phyloP scores from a whole-genome alignment of 2,113 vertebrate species.

The Istiophorus platypterus region DNA sequence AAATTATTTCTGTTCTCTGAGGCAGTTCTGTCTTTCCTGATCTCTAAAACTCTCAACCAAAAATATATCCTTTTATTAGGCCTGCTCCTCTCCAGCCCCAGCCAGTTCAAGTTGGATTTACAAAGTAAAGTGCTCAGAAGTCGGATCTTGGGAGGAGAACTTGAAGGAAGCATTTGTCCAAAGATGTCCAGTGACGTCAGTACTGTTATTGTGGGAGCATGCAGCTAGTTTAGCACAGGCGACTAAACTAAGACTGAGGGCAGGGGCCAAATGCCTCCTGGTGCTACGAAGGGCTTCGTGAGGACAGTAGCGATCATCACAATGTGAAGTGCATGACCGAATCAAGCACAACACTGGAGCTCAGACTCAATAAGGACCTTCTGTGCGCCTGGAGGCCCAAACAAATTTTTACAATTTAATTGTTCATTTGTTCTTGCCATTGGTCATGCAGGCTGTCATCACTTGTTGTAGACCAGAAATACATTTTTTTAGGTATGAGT shows the following conservation, averaged over 20 bases:
- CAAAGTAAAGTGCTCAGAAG: not conserved
- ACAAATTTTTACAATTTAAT: not conserved
- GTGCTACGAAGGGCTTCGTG: constrained; percentile 23
- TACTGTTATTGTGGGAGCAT: constrained; percentile 80
- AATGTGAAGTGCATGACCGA: constrained; percentile 1
- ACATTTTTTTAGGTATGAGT: not conserved
- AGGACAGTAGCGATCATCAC: constrained; percentile 4
- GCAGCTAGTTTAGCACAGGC: constrained; percentile 71
- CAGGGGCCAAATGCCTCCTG: constrained; percentile 58
- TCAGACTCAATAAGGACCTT: not conserved
- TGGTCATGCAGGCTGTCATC: not conserved
- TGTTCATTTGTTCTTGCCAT: not conserved
- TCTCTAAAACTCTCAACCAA: not conserved
- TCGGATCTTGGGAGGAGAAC: constrained; percentile 27
- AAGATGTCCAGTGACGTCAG: constrained; percentile 82
- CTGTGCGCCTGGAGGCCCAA: not conserved
- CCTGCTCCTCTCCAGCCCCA: not conserved
- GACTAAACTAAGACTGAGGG: constrained; percentile 55
- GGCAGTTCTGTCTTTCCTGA: not conserved
- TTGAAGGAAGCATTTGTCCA: constrained; percentile 70
- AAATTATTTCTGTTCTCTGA: too few relatives aligned
- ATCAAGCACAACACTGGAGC: constrained; percentile 2
- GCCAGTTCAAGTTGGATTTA: not conserved
- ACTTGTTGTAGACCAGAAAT: not conserved
- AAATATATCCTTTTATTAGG: not conserved